Evolutionary conservation across 2,113 vertebrate species (phyloP).

Genomic region (Leucopsar rothschildi): DNA sequence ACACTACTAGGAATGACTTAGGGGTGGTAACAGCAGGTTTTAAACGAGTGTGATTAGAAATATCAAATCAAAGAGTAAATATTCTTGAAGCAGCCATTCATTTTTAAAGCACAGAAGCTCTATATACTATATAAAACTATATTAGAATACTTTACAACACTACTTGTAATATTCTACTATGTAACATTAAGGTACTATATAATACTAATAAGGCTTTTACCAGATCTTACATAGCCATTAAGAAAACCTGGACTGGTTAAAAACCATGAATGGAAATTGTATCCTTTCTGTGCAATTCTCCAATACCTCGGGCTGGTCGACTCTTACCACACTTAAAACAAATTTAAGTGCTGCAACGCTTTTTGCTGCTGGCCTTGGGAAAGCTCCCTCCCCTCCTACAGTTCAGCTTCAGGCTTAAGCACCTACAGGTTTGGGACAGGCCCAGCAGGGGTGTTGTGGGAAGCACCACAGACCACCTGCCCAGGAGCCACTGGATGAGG

Average conservation of each 20-base stretch:
- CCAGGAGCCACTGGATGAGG: not conserved
- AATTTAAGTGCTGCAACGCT: not conserved
- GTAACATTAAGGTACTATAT: not conserved
- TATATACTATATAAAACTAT: not conserved
- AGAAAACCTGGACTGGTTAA: not conserved
- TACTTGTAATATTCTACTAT: not conserved
- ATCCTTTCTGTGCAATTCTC: not conserved
- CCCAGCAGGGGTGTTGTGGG: rapidly evolving
- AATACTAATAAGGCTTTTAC: not conserved
- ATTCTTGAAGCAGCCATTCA: not conserved
- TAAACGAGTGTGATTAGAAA: not conserved
- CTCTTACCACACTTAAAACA: not conserved
- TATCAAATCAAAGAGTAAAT: not conserved
- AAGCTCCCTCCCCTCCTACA: not conserved
- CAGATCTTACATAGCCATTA: not conserved
- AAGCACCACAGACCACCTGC: not conserved
- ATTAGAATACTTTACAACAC: not conserved
- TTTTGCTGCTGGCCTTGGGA: not conserved
- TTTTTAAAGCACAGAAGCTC: not conserved
- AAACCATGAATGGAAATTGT: not conserved
- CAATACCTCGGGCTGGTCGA: not conserved
- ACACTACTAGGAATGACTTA: not conserved
- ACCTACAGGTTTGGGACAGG: not conserved
- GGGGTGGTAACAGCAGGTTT: not conserved
- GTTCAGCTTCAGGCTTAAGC: not conserved